These are phyloP conservation scores for Ciona savignyi DNA, from an alignment of 23 tunicate genomes.

Conservation along the genomic window DNA sequence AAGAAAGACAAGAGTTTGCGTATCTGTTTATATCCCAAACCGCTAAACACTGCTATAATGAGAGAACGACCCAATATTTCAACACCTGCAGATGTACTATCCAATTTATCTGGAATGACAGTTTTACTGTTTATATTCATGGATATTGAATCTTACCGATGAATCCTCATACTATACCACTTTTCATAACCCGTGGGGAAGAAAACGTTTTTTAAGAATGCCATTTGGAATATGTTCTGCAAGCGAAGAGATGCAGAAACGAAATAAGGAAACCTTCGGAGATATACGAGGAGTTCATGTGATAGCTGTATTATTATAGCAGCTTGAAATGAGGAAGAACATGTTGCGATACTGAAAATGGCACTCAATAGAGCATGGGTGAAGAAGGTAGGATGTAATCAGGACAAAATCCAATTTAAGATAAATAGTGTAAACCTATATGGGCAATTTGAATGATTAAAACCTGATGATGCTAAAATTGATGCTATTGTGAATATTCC, in stretches of 20 bases:
- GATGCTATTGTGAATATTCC: background rate
- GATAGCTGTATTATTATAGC: background rate
- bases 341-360: background rate
- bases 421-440: background rate
- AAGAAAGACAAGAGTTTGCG: constrained; percentile 16
- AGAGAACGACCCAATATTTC: constrained; percentile 12
- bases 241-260: background rate
- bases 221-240: background rate
- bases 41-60: too few species aligned
- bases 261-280: background rate
- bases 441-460: background rate
- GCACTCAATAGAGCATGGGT: background rate
- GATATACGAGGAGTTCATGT: too few species aligned
- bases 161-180: constrained; percentile 15
- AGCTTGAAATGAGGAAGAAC: background rate
- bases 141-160: constrained; percentile 12
- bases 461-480: background rate
- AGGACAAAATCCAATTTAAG: background rate
- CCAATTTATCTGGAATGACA: constrained; percentile 2
- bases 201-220: background rate
- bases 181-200: constrained; percentile 5
- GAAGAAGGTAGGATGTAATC: background rate
- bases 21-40: constrained; percentile 26
- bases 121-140: constrained; percentile 11
- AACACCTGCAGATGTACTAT: constrained; percentile 25